Conservation (phyloP, 2,888 invertebrate species). For the Spilarctia lutea region DNA sequence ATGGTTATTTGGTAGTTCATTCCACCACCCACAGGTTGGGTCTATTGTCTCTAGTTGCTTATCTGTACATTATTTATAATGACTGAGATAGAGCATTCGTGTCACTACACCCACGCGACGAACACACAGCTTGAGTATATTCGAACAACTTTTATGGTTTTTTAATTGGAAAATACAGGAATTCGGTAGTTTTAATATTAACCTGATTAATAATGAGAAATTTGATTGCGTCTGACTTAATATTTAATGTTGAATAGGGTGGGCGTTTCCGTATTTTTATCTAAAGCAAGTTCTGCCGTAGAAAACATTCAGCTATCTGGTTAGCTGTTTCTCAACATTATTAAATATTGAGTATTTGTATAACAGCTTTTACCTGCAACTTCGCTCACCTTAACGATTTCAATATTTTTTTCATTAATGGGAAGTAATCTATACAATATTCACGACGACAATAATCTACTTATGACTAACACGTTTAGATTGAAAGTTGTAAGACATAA, state of each 20-base stretch:
- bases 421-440: neutral
- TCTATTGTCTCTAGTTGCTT: conserved; percentile 78
- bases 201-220: conserved; percentile 4
- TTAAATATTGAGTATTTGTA: no score
- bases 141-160: conserved; percentile 50
- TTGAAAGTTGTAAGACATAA: neutral
- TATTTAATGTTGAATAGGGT: neutral
- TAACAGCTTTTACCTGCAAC: neutral
- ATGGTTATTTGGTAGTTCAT: conserved; percentile 48
- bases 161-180: conserved; percentile 59
- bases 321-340: neutral
- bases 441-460: no score
- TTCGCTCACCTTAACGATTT: neutral
- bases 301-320: neutral
- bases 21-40: conserved; percentile 67
- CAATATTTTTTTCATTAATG: neutral
- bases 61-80: conserved; percentile 82
- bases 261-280: neutral
- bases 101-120: conserved; percentile 71
- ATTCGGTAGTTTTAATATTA: conserved; percentile 36
- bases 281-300: neutral
- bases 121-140: conserved; percentile 30
- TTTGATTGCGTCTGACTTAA: conserved; percentile 16
- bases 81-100: conserved; percentile 72
- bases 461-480: no score